Percentiles rank a stretch among this genome's conserved stretches.
Conservation (phyloP, 1,140 invertebrate species). For the Agrypnia vestita region DNA sequence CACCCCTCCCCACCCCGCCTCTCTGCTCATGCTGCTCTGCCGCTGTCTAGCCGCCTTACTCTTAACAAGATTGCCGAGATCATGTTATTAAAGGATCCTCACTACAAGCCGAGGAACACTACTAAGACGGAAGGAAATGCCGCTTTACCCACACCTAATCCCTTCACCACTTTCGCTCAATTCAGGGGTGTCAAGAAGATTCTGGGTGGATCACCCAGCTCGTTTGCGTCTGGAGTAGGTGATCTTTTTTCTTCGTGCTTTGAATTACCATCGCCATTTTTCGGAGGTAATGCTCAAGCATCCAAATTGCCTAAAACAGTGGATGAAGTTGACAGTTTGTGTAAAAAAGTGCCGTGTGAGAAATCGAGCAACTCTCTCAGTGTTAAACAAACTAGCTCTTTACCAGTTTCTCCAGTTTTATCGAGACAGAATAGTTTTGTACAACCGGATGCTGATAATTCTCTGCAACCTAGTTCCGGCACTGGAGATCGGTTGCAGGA, state of each 20-base stretch:
- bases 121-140: conserved; percentile 6
- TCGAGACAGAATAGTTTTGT: conserved; percentile 61
- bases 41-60: conserved; percentile 65
- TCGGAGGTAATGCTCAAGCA: conserved; percentile 50
- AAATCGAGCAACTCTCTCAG: conserved; percentile 6
- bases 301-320: conserved; percentile 51
- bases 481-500: conserved; percentile 39
- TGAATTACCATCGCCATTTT: conserved; percentile 79
- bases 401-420: conserved; percentile 61
- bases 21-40: conserved; percentile 61
- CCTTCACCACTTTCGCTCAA: conserved; percentile 80
- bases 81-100: conserved; percentile 86
- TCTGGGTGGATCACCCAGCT: conserved; percentile 74
- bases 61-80: conserved; percentile 80
- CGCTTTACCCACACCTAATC: conserved; percentile 69
- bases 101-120: conserved; percentile 75
- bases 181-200: conserved; percentile 85
- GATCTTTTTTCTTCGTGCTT: conserved; percentile 82
- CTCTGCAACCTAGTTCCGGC: neutral
- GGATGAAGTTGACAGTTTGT: conserved; percentile 54
- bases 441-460: conserved; percentile 39
- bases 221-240: conserved; percentile 67
- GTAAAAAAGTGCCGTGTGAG: conserved; percentile 21
- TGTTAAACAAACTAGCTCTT: conserved; percentile 52
- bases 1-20: conserved; percentile 60